Base-by-base conservation (phyloP, 1,140 invertebrate species). In the Campoletis sonorensis region DNA sequence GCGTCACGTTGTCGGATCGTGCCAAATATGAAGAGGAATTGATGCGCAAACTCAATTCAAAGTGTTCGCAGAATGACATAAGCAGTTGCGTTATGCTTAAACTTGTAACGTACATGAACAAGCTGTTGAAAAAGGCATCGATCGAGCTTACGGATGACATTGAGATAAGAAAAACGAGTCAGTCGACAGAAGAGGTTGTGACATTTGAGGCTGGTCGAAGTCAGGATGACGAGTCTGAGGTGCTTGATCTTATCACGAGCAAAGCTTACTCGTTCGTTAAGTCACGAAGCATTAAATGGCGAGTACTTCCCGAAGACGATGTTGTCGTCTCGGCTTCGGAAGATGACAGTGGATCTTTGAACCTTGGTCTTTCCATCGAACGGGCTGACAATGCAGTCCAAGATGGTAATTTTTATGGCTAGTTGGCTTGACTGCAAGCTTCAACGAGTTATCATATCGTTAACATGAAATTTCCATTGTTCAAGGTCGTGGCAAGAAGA, bases 1-100 rank as follows among this genome's bases (percentile, higher is more conserved):
- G 89, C 30, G 86, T 89, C 79, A 89, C 86, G 79, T 18, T 91
- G 75, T 88, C 87, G 23, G 91, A 92, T 80, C 90, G 90, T 30
- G 90, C 88, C 10, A 91, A 92, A 71, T 90, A 90, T 81, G 96
- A 97, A 89, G 95, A 96, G 80, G 92, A 94, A 11, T 90, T 97
- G 5, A 90, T 96, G 77, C 93, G 94, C 21, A 96, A 96, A 80
- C 90, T 97, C 13, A 96, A 96, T 84, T 91, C 92, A 58, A 96
- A 96, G 91, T 97, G 96, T 86, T 93, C 94, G 1, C 94, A 96
- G 76, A 93, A 95, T 64, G 96, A 97, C 83, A 94, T 95, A 15
- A 95, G 95, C 37, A 95, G 96, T 21, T 97, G 96, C 86, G 94
- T 96, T 82, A 96, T 96, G 93, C 91, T 96, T 4, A 96, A 97